Evolutionary conservation across 2,113 vertebrate species (phyloP).

Genomic region (Crotalus viridis): DNA sequence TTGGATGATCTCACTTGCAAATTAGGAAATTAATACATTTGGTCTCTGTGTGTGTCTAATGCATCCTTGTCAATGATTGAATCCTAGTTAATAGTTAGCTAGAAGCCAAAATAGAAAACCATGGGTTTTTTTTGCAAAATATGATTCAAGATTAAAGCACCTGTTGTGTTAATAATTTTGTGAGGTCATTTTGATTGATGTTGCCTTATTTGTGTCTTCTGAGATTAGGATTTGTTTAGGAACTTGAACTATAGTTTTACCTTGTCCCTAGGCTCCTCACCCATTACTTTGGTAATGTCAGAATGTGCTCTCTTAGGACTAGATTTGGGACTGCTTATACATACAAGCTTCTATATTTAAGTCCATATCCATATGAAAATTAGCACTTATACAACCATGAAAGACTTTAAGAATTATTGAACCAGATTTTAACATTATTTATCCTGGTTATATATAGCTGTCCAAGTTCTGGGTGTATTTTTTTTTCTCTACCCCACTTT

Average conservation of each 20-base stretch:
- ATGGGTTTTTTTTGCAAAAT: neutral
- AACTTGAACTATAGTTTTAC: neutral
- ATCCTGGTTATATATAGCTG: neutral
- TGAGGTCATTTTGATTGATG: neutral
- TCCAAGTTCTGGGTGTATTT: neutral
- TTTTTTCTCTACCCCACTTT: neutral
- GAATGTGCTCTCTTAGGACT: neutral
- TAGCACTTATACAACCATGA: neutral
- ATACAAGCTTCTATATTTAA: neutral
- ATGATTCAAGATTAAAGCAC: neutral
- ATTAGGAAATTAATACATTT: neutral
- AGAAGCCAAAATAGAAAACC: neutral
- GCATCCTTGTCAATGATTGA: neutral
- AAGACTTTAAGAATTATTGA: neutral
- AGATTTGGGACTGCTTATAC: neutral
- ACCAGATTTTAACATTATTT: neutral
- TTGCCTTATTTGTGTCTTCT: neutral
- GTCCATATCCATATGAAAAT: neutral
- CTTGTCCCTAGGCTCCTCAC: neutral
- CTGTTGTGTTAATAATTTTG: neutral
- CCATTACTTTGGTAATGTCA: neutral
- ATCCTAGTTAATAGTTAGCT: neutral
- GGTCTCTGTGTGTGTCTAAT: too few species aligned
- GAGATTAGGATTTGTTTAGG: neutral
- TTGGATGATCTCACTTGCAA: neutral